Evolutionary conservation across 2,113 vertebrate genomes (phyloP).

Genomic region (Syngnathus typhle): DNA sequence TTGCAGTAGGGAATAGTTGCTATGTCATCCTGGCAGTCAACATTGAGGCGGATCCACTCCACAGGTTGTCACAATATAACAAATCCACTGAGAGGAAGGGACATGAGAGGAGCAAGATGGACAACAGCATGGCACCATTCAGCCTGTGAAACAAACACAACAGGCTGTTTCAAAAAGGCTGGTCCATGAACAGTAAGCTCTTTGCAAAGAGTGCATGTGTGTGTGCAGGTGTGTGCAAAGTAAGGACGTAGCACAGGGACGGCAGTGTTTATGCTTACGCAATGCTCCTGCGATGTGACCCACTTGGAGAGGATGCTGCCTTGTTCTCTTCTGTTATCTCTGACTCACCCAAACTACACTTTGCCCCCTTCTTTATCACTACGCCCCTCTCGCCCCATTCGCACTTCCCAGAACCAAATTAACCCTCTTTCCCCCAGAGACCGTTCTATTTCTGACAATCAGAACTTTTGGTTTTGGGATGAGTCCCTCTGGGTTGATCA

Average conservation of each 20-base stretch:
- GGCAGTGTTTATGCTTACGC: slow-evolving; percentile 68
- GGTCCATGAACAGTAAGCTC: slow-evolving; percentile 41
- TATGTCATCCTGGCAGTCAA: slow-evolving; percentile 42
- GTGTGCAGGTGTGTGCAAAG: slow-evolving; percentile 16
- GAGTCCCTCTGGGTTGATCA: slow-evolving; percentile 63
- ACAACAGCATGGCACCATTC: slow-evolving; percentile 13
- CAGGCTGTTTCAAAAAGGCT: slow-evolving; percentile 22
- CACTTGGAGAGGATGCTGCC: slow-evolving; percentile 64
- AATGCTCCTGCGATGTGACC: slow-evolving; percentile 71
- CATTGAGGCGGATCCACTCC: slow-evolving; percentile 38
- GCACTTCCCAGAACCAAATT: slow-evolving; percentile 29
- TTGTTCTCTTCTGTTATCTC: slow-evolving; percentile 40
- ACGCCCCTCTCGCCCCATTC: neutral
- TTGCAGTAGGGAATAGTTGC: slow-evolving; percentile 44
- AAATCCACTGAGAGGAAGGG: slow-evolving; percentile 28
- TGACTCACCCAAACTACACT: neutral
- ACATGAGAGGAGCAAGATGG: slow-evolving; percentile 13
- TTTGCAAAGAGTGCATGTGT: slow-evolving; percentile 15
- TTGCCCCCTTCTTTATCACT: neutral
- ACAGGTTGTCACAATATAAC: slow-evolving; percentile 31
- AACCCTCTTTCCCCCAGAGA: slow-evolving; percentile 35
- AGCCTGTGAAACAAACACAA: slow-evolving; percentile 12
- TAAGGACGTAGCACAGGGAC: slow-evolving; percentile 64
- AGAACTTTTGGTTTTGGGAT: slow-evolving; percentile 70
- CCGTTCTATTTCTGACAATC: slow-evolving; percentile 63